Evolutionary conservation across 2,113 vertebrate species (phyloP).

Genomic region (Leptosomus discolor): DNA sequence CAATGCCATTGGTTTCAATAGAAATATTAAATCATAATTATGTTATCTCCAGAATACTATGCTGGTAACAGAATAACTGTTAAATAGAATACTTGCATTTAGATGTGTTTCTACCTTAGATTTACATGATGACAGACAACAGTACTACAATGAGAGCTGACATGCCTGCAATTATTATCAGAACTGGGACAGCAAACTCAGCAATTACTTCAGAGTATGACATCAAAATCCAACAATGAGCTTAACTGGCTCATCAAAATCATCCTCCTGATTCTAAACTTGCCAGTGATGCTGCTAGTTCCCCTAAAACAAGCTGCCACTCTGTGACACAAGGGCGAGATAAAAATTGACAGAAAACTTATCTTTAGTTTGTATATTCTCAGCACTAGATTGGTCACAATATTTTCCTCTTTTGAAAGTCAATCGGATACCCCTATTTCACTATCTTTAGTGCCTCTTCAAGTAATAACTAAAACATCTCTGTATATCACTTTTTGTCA

Average conservation of each 20-base stretch:
- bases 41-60: not conserved
- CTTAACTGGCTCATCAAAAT: not conserved
- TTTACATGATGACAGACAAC: not conserved
- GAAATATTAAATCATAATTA: not conserved
- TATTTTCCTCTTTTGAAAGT: not conserved
- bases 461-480: not conserved
- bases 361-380: not conserved
- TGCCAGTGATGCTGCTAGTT: not conserved
- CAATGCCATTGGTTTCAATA: not conserved
- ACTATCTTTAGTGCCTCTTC: not conserved
- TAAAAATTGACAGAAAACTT: not conserved
- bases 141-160: not conserved
- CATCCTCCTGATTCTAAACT: not conserved
- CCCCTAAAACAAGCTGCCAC: not conserved
- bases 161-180: slow-evolving; percentile 26
- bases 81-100: not conserved
- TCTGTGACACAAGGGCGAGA: not conserved
- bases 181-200: not conserved
- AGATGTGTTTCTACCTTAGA: not conserved
- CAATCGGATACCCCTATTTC: not conserved
- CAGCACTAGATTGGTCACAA: not conserved
- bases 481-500: not conserved
- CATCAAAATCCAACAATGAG: slow-evolving; percentile 5
- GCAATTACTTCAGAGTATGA: slow-evolving; percentile 15
- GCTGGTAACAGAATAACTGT: not conserved